A percentile compares a stretch with the other conserved stretches of the same genome.
These are phyloP conservation scores for Lepidocyrtoides sp. DNA, from an alignment of 2,888 invertebrate species.

Conservation along the genomic window DNA sequence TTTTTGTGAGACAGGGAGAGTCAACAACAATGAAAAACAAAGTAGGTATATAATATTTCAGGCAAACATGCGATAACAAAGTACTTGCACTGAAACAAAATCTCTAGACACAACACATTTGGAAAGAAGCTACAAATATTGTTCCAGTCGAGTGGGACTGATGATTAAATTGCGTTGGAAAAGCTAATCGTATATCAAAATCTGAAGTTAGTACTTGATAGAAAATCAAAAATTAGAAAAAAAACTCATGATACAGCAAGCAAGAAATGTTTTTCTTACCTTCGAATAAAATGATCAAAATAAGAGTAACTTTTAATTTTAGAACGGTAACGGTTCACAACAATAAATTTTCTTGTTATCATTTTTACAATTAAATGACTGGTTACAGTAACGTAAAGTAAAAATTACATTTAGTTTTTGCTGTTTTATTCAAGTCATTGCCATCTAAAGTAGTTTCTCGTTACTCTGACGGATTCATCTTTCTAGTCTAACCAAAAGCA, in stretches of 20 bases:
- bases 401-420: not conserved
- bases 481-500: constrained; percentile 31
- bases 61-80: constrained; percentile 36
- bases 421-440: constrained; percentile 32
- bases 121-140: not conserved
- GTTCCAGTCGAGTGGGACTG: not conserved
- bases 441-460: constrained; percentile 58
- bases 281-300: too few relatives aligned
- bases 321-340: too few relatives aligned
- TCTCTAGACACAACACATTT: not conserved
- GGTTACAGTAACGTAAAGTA: not conserved
- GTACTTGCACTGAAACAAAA: not conserved
- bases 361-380: too few relatives aligned
- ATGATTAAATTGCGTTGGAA: constrained; percentile 61
- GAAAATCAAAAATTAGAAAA: too few relatives aligned
- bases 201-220: constrained; percentile 6
- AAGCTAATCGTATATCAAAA: constrained; percentile 70
- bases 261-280: too few relatives aligned
- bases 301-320: too few relatives aligned
- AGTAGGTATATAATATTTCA: constrained; percentile 48
- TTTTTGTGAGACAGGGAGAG: not conserved
- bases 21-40: constrained; percentile 27
- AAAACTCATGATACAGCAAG: too few relatives aligned
- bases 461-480: constrained; percentile 65
- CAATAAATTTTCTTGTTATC: too few relatives aligned